Base-by-base conservation (phyloP, 2,888 invertebrate species). In the Tetragonula carbonaria region DNA sequence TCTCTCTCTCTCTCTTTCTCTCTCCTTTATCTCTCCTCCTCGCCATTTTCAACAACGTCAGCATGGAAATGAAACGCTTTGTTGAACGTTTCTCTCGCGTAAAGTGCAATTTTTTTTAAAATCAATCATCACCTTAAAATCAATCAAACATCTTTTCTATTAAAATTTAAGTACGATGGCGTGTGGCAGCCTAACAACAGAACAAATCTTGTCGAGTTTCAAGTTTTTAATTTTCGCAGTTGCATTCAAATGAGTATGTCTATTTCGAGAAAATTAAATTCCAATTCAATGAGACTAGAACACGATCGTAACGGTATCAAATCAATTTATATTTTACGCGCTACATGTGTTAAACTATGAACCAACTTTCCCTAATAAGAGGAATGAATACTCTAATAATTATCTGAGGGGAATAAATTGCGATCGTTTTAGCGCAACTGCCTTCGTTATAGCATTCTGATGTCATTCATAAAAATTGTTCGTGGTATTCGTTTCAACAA, bases 1-100 rank as follows among this genome's bases (percentile, higher is more conserved):
- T 70, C 28, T 38, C 28, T 33, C 33, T 33, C 73, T 50, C 70
- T 62, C 79, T 55, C 57, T 80, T 53, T 53, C 11, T 53, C 16
- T 70, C 28, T 38, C 28, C 8, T 68, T 28, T 59, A 13, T n/a
- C n/a, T 18, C n/a, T 33, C n/a, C 21, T 21, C n/a, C n/a, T 16
- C 28, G 21, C 2, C 55, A 73, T 66, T 65, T 66, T n/a, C 53
- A 8, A 57, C 23, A 13, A 55, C n/a, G 2, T 8, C 28, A 28
- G 45, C 16, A 16, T 28, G 8, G n/a, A 45, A 28, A 78, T 72
- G 16, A 11, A 66, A 23, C 13, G 23, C 53, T 50, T 13, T 38
- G 6, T 38, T 13, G 28, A 53, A 70, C 18, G 13, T 53, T 70
- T 33, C 16, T 6, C 4, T 14, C 18, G 6, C 2, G 5, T 11